Evolutionary conservation across 2,888 invertebrate genomes (phyloP), one percentile per base, ranked within the genome.

Genomic region (Drosophila tanythrix): DNA sequence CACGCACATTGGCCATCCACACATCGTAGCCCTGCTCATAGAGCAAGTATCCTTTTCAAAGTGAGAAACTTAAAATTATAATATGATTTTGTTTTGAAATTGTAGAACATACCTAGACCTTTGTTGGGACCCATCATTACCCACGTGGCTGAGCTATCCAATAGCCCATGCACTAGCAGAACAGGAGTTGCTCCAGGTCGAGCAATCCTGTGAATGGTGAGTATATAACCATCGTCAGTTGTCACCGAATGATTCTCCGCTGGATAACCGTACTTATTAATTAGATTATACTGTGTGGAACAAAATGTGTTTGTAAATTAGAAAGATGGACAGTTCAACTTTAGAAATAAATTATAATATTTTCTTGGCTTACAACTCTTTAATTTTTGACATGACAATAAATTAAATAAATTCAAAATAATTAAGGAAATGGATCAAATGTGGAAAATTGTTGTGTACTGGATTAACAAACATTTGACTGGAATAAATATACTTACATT

Each of bases 1-100:
- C 98, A 6, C 98, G 95, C 18, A 95, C 95, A 90, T 97, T 98
- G 0, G 96, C 96, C 93, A 98, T 93, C 97, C 97, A 98, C 0
- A 96, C 96, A 75, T 96, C 96, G 81, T 94, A 96, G 18, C 96
- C 96, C 82, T 94, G 93, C 81, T 96, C 96, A 3, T 95, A 95
- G 6, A 96, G 87, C 43, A 92, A 74, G 69, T 93, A 93, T 27
- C 83, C 93, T 92, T 53, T 29, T 15, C 7, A 15, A 27, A 46
- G 7, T 7, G 7, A 1, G 7, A 21, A 15, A 21, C 13, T 7
- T 13, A 7, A 43, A 3, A 43, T 46, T 1, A 7, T 21, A 7
- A 21, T 3, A 0, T 7, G 43, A 21, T 13, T 6, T 46, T 13
- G 3, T 13, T 13, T 7, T 43, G 38, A n/a, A 43, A 21, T 21